phyloP scores from a whole-genome alignment of 2,113 vertebrate species.

The Nerophis ophidion region DNA sequence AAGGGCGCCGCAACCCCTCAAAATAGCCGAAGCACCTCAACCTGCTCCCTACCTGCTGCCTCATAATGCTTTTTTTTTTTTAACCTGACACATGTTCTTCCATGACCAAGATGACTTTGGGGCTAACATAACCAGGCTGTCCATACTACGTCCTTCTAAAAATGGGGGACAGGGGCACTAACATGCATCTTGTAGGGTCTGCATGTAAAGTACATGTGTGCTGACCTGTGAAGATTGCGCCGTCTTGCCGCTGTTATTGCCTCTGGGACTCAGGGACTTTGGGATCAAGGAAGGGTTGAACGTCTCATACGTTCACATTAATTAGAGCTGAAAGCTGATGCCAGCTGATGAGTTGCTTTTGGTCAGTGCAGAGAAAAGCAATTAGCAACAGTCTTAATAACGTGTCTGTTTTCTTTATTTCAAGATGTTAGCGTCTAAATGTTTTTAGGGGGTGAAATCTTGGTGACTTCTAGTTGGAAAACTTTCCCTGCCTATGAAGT shows the following conservation, averaged over 20 bases:
- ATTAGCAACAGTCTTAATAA: constrained; percentile 2
- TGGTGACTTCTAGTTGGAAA: not conserved
- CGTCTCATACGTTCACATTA: not conserved
- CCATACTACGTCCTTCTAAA: no score
- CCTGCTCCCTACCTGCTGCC: not conserved
- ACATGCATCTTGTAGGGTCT: no score
- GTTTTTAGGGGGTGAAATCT: not conserved
- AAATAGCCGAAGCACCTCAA: not conserved
- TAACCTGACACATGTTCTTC: not conserved
- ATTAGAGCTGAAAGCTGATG: not conserved
- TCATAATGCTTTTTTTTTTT: constrained; percentile 1
- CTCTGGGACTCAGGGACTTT: not conserved
- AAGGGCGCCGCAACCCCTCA: not conserved
- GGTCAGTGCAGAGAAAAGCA: not conserved
- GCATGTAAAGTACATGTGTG: not conserved
- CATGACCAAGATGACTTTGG: no score
- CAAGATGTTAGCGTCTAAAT: not conserved
- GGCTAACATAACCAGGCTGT: no score
- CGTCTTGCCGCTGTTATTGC: not conserved
- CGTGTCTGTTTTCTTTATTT: not conserved
- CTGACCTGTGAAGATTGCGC: not conserved
- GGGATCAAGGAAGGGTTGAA: not conserved
- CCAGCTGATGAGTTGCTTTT: constrained; percentile 1
- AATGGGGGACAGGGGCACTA: no score
- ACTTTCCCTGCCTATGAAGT: not conserved